These are phyloP conservation scores for Neostethus bicornis DNA, from an alignment of 2,797 vertebrate genomes.

Conservation along the genomic window DNA sequence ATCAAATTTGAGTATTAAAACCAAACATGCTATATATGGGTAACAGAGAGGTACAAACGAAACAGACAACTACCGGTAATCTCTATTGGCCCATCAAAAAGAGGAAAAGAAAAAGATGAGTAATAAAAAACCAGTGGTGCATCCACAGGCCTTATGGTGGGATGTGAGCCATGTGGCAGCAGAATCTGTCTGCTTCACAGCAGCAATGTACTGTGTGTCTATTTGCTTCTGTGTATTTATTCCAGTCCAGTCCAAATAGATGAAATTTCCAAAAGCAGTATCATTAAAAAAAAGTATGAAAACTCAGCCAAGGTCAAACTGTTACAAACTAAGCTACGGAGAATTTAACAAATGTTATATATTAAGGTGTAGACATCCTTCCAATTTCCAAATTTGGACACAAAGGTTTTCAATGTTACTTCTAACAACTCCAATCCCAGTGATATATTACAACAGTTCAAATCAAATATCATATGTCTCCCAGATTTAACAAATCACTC, in stretches of 20 bases:
- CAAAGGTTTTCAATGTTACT: conserved; percentile 1
- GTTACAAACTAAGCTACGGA: background rate
- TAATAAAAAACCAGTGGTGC: background rate
- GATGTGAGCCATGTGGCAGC: background rate
- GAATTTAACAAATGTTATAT: background rate
- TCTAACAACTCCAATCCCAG: conserved; percentile 10
- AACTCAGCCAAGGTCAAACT: background rate
- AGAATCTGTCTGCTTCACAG: background rate
- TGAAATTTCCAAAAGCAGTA: background rate
- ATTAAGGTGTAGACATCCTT: background rate
- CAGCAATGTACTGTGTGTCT: background rate
- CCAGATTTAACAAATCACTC: conserved; percentile 28
- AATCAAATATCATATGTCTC: conserved; percentile 46
- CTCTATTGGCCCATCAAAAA: background rate
- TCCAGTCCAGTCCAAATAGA: background rate
- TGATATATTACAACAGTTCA: conserved; percentile 28
- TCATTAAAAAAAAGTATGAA: background rate
- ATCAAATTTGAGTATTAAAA: no score
- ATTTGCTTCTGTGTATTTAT: background rate
- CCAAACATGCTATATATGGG: no score
- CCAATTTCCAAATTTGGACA: background rate
- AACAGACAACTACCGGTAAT: background rate
- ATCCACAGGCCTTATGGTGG: background rate
- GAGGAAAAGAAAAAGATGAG: background rate
- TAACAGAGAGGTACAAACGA: background rate